Evolutionary conservation across 2,888 invertebrate genomes (phyloP).

Genomic region (Tridacna crocea): DNA sequence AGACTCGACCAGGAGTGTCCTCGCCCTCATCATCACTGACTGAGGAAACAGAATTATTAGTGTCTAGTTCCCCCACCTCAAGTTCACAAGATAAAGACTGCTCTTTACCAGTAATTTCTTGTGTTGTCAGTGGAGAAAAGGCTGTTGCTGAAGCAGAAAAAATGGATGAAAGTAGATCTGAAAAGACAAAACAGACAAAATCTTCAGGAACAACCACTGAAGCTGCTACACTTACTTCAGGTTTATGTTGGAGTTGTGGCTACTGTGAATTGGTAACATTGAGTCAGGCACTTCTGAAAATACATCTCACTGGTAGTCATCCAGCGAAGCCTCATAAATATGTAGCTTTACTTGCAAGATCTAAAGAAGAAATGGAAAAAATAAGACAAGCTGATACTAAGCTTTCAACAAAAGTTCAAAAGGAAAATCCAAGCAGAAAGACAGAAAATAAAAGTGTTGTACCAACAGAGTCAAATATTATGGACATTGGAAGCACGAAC

Average conservation of each 20-base stretch:
- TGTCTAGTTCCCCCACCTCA: background rate
- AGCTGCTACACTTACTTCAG: constrained; percentile 31
- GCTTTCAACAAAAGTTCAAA: background rate
- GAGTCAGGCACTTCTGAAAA: constrained; percentile 73
- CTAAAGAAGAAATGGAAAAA: constrained; percentile 62
- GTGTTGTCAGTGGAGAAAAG: constrained; percentile 56
- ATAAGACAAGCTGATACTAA: constrained; percentile 63
- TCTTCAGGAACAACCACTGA: background rate
- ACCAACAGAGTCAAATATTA: background rate
- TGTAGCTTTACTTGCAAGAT: constrained; percentile 69
- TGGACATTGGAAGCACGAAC: no score
- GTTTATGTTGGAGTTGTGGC: constrained; percentile 77
- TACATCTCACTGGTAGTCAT: constrained; percentile 72
- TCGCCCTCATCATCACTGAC: background rate
- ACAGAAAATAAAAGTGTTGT: background rate
- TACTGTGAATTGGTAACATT: constrained; percentile 75
- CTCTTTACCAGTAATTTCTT: constrained; percentile 51
- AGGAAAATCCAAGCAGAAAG: background rate
- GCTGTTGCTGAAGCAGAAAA: constrained; percentile 36
- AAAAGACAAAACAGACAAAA: background rate
- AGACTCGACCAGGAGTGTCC: background rate
- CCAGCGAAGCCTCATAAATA: constrained; percentile 73
- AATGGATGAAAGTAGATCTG: no score
- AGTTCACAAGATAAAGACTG: background rate
- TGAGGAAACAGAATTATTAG: no score